phyloP scores from a whole-genome alignment of 2,797 vertebrate genomes.

The Lepilemur septentrionalis region DNA sequence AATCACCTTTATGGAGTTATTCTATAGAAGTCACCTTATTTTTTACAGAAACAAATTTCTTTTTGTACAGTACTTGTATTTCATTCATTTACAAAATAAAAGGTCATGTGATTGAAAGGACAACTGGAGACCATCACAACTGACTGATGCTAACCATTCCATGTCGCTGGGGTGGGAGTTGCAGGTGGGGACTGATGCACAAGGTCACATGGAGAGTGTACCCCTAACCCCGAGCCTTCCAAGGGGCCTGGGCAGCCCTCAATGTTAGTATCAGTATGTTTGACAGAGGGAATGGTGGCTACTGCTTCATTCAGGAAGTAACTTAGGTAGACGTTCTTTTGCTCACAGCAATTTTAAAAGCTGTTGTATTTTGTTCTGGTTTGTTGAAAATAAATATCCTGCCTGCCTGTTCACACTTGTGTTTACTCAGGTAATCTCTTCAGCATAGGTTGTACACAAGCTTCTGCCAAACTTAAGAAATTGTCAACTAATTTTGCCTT shows the following conservation, averaged over 20 bases:
- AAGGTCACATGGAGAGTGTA: rapidly evolving
- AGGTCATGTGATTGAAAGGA: neutral
- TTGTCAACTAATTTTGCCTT: neutral
- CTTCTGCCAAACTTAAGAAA: neutral
- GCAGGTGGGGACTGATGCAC: too few relatives aligned
- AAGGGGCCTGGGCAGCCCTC: neutral
- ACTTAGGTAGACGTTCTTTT: neutral
- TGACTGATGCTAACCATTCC: neutral
- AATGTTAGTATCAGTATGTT: neutral
- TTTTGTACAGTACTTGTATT: neutral
- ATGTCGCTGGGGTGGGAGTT: neutral
- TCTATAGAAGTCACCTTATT: neutral
- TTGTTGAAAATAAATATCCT: neutral
- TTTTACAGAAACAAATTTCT: neutral
- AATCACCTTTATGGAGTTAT: neutral
- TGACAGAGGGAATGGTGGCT: neutral
- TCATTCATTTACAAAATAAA: neutral
- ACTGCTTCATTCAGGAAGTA: neutral
- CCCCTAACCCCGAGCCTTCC: neutral
- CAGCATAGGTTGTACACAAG: neutral
- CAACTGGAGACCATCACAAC: neutral
- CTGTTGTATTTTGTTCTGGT: neutral
- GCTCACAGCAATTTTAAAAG: neutral
- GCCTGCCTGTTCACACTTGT: neutral
- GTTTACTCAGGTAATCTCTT: constrained; percentile 28